Conservation (phyloP, 2,113 vertebrate genomes). For the Trichomycterus rosablanca region DNA sequence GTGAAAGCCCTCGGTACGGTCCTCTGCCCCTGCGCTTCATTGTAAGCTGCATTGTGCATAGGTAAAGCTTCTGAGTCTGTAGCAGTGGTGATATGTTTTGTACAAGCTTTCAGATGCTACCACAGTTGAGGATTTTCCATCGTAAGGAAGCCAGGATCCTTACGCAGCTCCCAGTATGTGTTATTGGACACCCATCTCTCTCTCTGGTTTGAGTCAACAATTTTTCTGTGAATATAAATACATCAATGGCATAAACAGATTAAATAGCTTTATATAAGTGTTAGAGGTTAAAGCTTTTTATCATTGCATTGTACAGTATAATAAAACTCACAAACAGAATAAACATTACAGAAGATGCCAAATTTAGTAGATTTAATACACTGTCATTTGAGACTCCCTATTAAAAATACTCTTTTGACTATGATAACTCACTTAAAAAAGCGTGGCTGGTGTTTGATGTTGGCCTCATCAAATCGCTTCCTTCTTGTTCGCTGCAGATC, state of each 20-base stretch:
- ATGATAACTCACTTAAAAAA: constrained; percentile 95
- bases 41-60: constrained; percentile 84
- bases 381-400: too few relatives aligned
- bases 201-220: constrained; percentile 85
- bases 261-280: not conserved
- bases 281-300: not conserved
- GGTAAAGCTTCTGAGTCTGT: constrained; percentile 68
- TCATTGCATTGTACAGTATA: not conserved
- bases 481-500: constrained; percentile 86
- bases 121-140: constrained; percentile 85
- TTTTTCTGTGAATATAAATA: constrained; percentile 77
- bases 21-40: constrained; percentile 27
- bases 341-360: too few relatives aligned
- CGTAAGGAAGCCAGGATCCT: constrained; percentile 95
- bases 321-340: too few relatives aligned
- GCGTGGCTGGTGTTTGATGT: constrained; percentile 83
- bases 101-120: constrained; percentile 74
- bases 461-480: constrained; percentile 87
- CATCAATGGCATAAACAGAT: not conserved
- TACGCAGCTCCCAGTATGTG: constrained; percentile 94
- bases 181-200: constrained; percentile 95
- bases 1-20: constrained; percentile 27
- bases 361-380: too few relatives aligned
- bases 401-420: too few relatives aligned
- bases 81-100: constrained; percentile 67